Conservation (phyloP, 2,888 invertebrate genomes). For the Labia minor region DNA sequence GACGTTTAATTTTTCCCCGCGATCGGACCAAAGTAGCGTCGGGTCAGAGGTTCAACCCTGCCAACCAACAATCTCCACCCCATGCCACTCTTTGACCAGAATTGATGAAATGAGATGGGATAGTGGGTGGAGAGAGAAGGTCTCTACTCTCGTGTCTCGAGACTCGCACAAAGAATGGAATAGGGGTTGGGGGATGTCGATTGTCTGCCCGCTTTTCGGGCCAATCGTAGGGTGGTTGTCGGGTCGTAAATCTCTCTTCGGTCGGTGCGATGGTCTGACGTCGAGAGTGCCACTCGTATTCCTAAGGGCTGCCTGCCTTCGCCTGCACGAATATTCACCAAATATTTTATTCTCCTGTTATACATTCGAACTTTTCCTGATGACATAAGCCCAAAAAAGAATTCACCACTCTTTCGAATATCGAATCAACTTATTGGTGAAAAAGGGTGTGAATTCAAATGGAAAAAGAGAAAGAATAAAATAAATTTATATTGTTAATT, state of each 20-base stretch:
- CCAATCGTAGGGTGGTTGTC: not conserved
- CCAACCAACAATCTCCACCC: too few species aligned
- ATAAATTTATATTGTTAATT: too few species aligned
- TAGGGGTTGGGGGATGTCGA: not conserved
- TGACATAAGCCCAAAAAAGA: too few species aligned
- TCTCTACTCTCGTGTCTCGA: not conserved
- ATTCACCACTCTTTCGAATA: too few species aligned
- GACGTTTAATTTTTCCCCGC: slow-evolving; percentile 1
- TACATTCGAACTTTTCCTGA: not conserved
- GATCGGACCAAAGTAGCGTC: not conserved
- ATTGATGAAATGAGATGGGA: not conserved
- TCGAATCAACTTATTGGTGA: too few species aligned
- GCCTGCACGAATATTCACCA: not conserved
- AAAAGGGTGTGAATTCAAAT: too few species aligned
- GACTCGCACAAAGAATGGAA: not conserved
- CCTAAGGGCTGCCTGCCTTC: not conserved
- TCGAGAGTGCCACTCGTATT: not conserved
- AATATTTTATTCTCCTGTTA: not conserved
- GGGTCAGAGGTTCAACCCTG: not conserved
- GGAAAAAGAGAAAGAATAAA: too few species aligned
- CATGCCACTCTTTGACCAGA: not conserved
- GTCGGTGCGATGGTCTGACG: not conserved
- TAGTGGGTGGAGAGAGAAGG: not conserved
- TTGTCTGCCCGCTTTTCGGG: not conserved
- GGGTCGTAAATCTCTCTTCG: not conserved